Percentiles rank a stretch among this genome's conserved stretches.
These are phyloP conservation scores for Dryoscopus gambensis DNA, from an alignment of 2,113 vertebrate genomes.

Conservation along the genomic window DNA sequence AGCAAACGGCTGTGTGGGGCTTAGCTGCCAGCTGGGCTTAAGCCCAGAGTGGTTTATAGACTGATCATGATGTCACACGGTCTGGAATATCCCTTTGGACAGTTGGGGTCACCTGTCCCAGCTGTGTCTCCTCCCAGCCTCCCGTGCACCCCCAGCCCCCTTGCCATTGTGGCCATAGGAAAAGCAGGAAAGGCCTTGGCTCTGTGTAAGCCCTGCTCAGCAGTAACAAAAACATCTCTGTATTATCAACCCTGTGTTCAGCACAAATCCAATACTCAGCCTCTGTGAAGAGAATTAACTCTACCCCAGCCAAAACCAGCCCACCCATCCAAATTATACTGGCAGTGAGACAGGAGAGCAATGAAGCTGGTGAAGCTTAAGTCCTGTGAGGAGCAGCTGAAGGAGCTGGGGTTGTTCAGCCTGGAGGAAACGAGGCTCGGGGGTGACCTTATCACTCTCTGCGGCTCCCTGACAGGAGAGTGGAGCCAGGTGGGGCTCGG, in stretches of 20 bases:
- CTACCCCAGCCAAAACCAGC: background rate
- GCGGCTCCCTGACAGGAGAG: background rate
- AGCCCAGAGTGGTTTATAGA: background rate
- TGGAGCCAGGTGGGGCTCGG: background rate
- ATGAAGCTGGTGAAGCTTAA: background rate
- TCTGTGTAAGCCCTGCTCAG: background rate
- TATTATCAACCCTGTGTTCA: background rate
- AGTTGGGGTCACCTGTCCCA: background rate
- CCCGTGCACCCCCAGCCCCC: too few species aligned
- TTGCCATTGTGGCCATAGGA: rapidly evolving
- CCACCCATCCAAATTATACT: background rate
- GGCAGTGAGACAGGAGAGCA: background rate
- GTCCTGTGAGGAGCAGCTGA: background rate
- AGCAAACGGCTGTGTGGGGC: background rate
- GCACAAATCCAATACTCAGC: background rate
- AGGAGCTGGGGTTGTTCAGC: background rate
- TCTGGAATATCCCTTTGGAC: background rate
- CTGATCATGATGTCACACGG: background rate
- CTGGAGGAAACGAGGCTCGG: background rate
- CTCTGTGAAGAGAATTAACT: background rate
- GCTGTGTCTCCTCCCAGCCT: background rate
- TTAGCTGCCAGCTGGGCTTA: background rate
- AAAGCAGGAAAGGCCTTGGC: background rate
- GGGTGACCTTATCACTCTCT: too few species aligned
- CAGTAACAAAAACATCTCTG: background rate